Evolutionary conservation across 2,888 invertebrate species (phyloP), one percentile per base, ranked within the genome.

Genomic region (Lydus trimaculatus): DNA sequence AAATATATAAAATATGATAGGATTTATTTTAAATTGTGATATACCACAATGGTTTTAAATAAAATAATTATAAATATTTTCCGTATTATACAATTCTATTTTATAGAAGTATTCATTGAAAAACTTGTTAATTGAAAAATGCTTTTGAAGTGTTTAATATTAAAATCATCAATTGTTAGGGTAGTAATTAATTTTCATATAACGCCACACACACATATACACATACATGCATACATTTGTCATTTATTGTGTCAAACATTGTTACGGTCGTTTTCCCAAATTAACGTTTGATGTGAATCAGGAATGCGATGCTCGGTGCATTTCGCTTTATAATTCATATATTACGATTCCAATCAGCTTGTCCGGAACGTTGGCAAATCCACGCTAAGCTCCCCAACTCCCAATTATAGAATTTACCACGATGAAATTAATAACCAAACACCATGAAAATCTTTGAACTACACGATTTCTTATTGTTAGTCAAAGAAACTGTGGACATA

Each of bases 1-100:
- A 84, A 84, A 84, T 81, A 76, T 76, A 72, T 84, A 82, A 84
- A 84, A 83, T 84, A 84, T 82, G 75, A 78, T 73, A 68, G 82
- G 81, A 82, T 83, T 82, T 82, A 13, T 31, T 33, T 17, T 20
- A 60, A 60, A 33, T 60, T 60, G 33, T 5, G 25, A 11, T 31
- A 60, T 60, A 8, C 60, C 33, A 36, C 9, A 60, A 60, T 31
- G 17, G n/a, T 59, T 59, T 31, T 31, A 31, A 59, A 59, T 17
- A 31, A 78, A 80, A 79, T 78, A 77, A 75, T 75, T 69, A 75
- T 75, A 78, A 76, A 79, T 79, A 79, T 78, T 71, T 79, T 77
- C 79, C 78, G 79, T 81, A 76, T 77, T 72, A 75, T 73, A n/a
- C n/a, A 43, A 77, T 78, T 77, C 76, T 79, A 79, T 79, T 75